Evolutionary conservation across 1,140 invertebrate species (phyloP).

Genomic region (Laupala kohalensis): DNA sequence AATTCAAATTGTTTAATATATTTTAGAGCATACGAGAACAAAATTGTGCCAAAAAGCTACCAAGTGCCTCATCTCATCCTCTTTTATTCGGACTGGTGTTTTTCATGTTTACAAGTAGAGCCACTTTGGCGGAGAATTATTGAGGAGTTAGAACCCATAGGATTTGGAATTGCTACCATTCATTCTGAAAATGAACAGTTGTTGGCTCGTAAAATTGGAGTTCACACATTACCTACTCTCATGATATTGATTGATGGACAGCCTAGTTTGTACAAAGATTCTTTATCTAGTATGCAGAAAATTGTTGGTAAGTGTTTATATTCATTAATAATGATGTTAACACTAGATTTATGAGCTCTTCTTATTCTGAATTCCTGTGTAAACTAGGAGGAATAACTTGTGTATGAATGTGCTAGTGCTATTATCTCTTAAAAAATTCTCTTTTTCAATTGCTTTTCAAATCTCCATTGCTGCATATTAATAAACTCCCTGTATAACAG

Average conservation of each 20-base stretch:
- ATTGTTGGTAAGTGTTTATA: conserved; percentile 46
- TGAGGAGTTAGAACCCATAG: conserved; percentile 67
- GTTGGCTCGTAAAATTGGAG: conserved; percentile 60
- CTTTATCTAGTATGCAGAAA: conserved; percentile 58
- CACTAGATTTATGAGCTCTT: no score
- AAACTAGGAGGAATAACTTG: no score
- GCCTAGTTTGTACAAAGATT: conserved; percentile 65
- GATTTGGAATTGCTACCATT: conserved; percentile 59
- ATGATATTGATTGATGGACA: conserved; percentile 70
- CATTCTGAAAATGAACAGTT: conserved; percentile 68
- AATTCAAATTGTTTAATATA: conserved; percentile 19
- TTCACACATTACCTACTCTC: conserved; percentile 66
- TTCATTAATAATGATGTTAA: neutral
- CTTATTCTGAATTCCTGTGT: no score
- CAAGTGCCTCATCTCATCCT: conserved; percentile 69
- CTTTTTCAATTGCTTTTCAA: no score
- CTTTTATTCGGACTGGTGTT: conserved; percentile 89
- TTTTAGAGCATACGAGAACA: conserved; percentile 78
- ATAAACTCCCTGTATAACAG: no score
- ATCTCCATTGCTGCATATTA: no score
- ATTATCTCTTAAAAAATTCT: no score
- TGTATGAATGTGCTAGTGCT: no score
- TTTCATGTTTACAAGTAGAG: conserved; percentile 73
- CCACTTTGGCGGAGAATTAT: conserved; percentile 67
- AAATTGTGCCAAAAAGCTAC: conserved; percentile 66